Base-by-base conservation (phyloP, 2,113 vertebrate genomes). In the Rhinogobius similis region DNA sequence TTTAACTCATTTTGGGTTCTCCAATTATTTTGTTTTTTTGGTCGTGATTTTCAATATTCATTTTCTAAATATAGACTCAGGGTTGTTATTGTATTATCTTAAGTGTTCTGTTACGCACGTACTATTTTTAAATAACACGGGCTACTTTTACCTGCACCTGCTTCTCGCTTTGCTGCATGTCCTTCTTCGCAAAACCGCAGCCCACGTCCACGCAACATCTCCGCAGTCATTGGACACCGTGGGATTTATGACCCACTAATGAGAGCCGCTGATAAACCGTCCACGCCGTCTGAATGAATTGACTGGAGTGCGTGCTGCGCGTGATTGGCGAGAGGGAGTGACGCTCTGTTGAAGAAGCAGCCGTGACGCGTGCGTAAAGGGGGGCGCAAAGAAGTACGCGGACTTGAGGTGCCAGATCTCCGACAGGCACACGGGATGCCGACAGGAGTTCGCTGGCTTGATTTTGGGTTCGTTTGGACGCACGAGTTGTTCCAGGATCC, bases 331-430 rank as follows among this genome's bases (percentile, higher is more conserved):
- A 36, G 58, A 4, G 9, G 16, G 18, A 61, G 27, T 61, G 55
- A 58, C 58, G 27, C 58, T 36, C 3, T 32, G 27, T 32, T 3
- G 58, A 10, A 32, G 8, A 38, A 14, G 27, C 16, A 36, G 58
- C 58, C 20, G 29, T 61, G 58, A 61, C 58, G 58, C n/a, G 58
- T 36, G 58, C 58, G 58, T 59, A 36, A 61, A 36, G 58, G 56
- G 56, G 26, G 56, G 55, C 6, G 12, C 14, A 1, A 16, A 8
- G 29, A n/a, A 36, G 27, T 20, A 27, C 29, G 10, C 58, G 36
- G 58, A 61, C 29, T 20, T 36, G 58, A 61, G 58, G 58, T 38
- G 36, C 9, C 58, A 61, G 58, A 29, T 36, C 58, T 11, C 16
- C 8, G 56, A 32, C 16, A 20, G 18, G 27, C 27, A 10, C 58